Conservation (phyloP, 2,113 vertebrate genomes). For the Ornithorhynchus anatinus region DNA sequence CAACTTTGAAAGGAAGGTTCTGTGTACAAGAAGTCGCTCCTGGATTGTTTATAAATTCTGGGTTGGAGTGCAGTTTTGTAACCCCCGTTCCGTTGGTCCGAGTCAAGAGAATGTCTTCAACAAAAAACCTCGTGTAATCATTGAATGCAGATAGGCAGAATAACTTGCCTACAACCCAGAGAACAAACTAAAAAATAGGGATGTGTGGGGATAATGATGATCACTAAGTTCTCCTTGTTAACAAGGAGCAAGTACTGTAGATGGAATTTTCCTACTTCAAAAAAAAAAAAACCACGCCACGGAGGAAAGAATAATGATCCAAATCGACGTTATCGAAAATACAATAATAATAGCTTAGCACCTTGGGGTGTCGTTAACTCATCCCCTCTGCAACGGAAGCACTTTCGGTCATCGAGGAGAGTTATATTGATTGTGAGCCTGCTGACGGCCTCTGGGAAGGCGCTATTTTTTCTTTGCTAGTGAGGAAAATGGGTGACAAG, state of each 20-base stretch:
- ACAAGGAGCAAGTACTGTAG: conserved; percentile 11
- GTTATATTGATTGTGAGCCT: background rate
- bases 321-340: background rate
- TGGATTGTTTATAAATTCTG: too few species aligned
- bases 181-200: conserved; percentile 9
- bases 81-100: too few species aligned
- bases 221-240: conserved; percentile 7
- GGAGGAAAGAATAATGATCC: background rate
- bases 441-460: background rate
- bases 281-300: conserved; percentile 13
- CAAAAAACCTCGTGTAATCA: background rate
- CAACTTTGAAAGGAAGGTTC: too few species aligned
- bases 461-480: background rate
- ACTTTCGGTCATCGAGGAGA: background rate
- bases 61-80: too few species aligned
- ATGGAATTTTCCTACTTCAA: conserved; percentile 6
- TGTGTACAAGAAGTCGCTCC: too few species aligned
- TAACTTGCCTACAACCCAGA: background rate
- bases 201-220: conserved; percentile 30
- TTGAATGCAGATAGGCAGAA: background rate
- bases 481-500: accelerated
- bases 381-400: too few species aligned
- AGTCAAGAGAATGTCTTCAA: too few species aligned
- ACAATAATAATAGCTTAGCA: background rate
- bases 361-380: too few species aligned